Base-by-base conservation (phyloP, 2,888 invertebrate genomes). In the Chorisops tibialis region DNA sequence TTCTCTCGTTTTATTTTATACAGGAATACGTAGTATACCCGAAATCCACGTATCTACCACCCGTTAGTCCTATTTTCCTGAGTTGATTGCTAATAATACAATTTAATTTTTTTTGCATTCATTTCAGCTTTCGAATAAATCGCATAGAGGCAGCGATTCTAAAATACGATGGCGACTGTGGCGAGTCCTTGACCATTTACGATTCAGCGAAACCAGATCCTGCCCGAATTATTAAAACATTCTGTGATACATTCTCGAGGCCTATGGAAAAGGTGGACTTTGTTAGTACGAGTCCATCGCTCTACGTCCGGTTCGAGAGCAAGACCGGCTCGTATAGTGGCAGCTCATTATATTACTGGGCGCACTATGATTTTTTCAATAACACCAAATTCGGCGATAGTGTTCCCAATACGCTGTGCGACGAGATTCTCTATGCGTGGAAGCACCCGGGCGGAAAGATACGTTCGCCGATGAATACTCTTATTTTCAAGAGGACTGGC, bases 201-300 rank as follows among this genome's bases (percentile, higher is more conserved):
- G 95, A 95, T 71, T 88, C 93, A 0, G 85, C 89, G 22, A 87
- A 90, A 81, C 89, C 93, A 4, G 93, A 94, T 72, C 93, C 93
- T 67, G 91, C 93, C 0, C 85, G 87, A 68, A 93, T 95, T 70
- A 93, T 94, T 72, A 94, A 94, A 77, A 94, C 93, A 1, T 94
- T 95, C 79, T 95, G 95, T 78, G 94, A 95, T 77, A 94, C 94
- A 3, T 93, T 93, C 79, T 93, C 93, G 35, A 86, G 91, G 67
- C 92, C 93, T 1, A 91, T 93, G 90, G 93, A 94, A 78, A 94
- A 93, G 71, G 90, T 93, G 70, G 93, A 94, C 75, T 94, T 94
- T 68, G 91, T 94, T 0, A 93, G 93, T 0, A 91, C 90, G 0
- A 89, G 91, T 6, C 91, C 90, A 68, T 87, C 93, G 0, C 83